phyloP scores from a whole-genome alignment of 1,140 invertebrate genomes.

The Anthonomus grandis region DNA sequence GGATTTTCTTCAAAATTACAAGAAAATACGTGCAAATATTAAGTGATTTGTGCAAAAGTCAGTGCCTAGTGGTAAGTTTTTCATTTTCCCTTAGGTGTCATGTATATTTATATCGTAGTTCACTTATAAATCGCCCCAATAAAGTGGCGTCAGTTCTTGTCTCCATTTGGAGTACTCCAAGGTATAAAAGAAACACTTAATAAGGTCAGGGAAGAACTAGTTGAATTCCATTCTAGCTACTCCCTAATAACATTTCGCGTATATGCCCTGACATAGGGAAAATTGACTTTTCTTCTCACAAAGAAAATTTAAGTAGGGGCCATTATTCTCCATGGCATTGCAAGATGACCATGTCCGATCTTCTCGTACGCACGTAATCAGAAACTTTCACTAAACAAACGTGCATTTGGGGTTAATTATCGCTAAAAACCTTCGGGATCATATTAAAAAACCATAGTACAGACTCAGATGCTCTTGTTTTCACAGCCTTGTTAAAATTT shows the following conservation, averaged over 20 bases:
- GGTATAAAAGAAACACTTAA: constrained; percentile 15
- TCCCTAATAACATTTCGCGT: no score
- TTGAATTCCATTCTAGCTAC: no score
- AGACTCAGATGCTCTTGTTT: no score
- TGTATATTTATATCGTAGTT: constrained; percentile 39
- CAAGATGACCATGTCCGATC: constrained; percentile 20
- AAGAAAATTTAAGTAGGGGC: no score
- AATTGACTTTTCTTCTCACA: no score
- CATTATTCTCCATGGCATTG: neutral
- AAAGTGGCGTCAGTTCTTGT: constrained; percentile 41
- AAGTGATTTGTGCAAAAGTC: constrained; percentile 31
- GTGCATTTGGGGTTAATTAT: constrained; percentile 17
- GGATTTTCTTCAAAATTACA: constrained; percentile 32
- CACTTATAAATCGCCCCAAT: constrained; percentile 41
- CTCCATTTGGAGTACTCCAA: no score
- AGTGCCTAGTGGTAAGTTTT: constrained; percentile 23
- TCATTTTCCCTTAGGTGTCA: constrained; percentile 35
- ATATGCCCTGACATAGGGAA: no score
- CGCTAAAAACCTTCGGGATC: constrained; percentile 15
- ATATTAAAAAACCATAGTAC: neutral
- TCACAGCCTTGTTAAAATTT: constrained; percentile 12
- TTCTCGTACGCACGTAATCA: constrained; percentile 18
- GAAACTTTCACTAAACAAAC: constrained; percentile 26
- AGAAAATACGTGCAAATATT: constrained; percentile 37
- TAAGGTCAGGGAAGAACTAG: constrained; percentile 19